phyloP scores from a whole-genome alignment of 2,797 vertebrate genomes.

The Galaxias olidus region DNA sequence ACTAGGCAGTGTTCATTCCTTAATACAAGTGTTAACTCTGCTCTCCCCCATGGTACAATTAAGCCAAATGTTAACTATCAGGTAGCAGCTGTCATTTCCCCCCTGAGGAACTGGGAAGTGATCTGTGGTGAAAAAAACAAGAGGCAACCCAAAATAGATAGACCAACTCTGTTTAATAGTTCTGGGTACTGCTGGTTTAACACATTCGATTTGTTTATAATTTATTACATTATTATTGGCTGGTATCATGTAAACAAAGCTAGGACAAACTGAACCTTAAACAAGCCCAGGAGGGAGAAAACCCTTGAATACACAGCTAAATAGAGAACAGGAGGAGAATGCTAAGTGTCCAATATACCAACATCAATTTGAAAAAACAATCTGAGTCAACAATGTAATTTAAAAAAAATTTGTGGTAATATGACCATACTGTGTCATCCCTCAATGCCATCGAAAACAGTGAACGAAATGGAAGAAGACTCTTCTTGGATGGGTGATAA shows the following conservation, averaged over 20 bases:
- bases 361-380: too few relatives aligned
- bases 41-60: constrained; percentile 54
- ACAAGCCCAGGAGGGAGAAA: too few relatives aligned
- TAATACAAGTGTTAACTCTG: constrained; percentile 51
- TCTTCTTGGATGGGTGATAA: too few relatives aligned
- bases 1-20: constrained; percentile 51
- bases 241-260: not conserved
- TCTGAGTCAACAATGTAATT: too few relatives aligned
- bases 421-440: too few relatives aligned
- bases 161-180: not conserved
- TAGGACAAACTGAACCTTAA: not conserved
- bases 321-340: too few relatives aligned
- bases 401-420: too few relatives aligned
- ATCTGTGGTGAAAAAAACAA: constrained; percentile 52
- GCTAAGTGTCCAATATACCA: too few relatives aligned
- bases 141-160: constrained; percentile 5
- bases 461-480: too few relatives aligned
- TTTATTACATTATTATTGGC: not conserved
- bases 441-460: too few relatives aligned
- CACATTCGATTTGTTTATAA: not conserved
- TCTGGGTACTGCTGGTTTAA: not conserved
- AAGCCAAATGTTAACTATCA: constrained; percentile 48
- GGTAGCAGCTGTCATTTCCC: constrained; percentile 50
- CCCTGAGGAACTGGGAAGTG: constrained; percentile 37
- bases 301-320: too few relatives aligned